Conservation (phyloP, 30 jellyfish, hydroid and myxozoan species). For the Turritopsis dohrnii region DNA sequence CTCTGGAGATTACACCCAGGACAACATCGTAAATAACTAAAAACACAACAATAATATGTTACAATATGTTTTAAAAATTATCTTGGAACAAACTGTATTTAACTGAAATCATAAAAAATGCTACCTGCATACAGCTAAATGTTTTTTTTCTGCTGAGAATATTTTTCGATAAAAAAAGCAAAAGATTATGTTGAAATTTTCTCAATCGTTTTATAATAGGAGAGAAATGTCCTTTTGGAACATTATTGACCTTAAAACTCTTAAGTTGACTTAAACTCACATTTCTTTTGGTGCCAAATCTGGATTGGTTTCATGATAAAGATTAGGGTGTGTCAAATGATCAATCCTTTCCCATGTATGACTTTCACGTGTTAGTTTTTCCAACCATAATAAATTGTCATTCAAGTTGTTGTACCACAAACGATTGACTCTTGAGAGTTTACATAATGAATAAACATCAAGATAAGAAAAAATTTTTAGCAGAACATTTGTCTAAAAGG, state of each 20-base stretch:
- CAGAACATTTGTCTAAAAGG: constrained; percentile 36
- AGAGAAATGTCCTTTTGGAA: no score
- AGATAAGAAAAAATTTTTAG: constrained; percentile 62
- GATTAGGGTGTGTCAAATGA: constrained; percentile 75
- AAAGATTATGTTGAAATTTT: no score
- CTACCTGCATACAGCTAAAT: no score
- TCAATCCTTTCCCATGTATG: constrained; percentile 76
- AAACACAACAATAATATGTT: constrained; percentile 5
- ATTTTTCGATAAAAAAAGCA: no score
- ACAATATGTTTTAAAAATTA: no score
- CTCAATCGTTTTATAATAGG: no score
- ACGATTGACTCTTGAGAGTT: constrained; percentile 57
- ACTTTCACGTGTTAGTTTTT: constrained; percentile 45
- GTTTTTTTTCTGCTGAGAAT: no score
- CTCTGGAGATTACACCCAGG: constrained; percentile 59
- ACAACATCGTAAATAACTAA: constrained; percentile 77
- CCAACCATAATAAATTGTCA: constrained; percentile 70
- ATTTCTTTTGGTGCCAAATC: constrained; percentile 79
- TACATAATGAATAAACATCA: constrained; percentile 67
- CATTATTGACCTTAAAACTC: no score
- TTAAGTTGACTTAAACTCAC: constrained; percentile 34
- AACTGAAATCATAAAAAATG: no score
- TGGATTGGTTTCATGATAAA: constrained; percentile 53
- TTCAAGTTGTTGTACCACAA: constrained; percentile 52
- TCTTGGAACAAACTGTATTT: no score